Conservation (phyloP, 2,113 vertebrate species). For the Rhabdornis inornatus region DNA sequence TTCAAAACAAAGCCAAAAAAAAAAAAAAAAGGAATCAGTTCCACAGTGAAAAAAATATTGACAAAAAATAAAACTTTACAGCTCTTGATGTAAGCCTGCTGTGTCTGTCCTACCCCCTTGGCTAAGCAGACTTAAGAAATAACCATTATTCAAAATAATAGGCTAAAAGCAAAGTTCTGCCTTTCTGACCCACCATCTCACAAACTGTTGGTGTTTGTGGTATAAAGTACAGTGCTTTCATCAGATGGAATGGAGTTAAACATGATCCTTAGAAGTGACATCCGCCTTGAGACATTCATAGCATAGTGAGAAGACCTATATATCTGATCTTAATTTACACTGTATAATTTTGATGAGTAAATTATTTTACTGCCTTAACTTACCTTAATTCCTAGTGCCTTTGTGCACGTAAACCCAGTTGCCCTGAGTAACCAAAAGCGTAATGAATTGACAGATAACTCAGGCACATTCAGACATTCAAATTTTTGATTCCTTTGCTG, state of each 20-base stretch:
- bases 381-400: neutral
- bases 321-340: neutral
- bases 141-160: neutral
- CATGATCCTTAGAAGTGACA: neutral
- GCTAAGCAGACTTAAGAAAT: neutral
- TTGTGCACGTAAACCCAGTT: neutral
- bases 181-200: neutral
- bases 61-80: neutral
- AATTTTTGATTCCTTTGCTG: neutral
- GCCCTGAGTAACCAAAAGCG: neutral
- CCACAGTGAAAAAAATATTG: neutral
- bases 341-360: neutral
- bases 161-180: neutral
- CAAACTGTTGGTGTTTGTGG: neutral
- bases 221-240: neutral
- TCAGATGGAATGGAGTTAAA: neutral
- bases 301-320: neutral
- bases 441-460: neutral
- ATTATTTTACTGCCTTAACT: neutral
- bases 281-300: neutral
- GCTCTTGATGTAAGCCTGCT: neutral
- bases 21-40: neutral
- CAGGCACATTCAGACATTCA: neutral
- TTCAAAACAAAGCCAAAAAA: neutral
- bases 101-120: neutral